These are phyloP conservation scores for Steinernema scapterisci DNA, from an alignment of 2,888 invertebrate species.

Conservation along the genomic window DNA sequence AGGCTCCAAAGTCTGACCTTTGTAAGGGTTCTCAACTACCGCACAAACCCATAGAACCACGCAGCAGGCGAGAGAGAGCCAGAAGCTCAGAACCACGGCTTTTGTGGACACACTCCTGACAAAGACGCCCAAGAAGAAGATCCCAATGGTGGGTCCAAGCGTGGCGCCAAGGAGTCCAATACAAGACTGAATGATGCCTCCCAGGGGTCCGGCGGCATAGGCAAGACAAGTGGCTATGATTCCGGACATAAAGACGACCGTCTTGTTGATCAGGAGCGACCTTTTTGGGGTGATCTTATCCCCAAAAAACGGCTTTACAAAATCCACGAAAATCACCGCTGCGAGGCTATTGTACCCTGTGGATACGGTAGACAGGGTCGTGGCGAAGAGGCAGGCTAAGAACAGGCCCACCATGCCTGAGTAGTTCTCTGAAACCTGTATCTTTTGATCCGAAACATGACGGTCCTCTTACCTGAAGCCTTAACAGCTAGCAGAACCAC, in stretches of 20 bases:
- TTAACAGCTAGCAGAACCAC: constrained; percentile 53
- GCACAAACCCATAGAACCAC: neutral
- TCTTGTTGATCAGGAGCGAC: constrained; percentile 10
- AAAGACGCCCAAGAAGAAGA: constrained; percentile 54
- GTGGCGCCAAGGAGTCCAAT: constrained; percentile 53
- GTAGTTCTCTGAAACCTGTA: neutral
- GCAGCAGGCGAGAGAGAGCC: neutral
- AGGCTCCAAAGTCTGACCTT: neutral
- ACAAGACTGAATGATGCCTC: constrained; percentile 46
- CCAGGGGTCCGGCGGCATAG: constrained; percentile 53
- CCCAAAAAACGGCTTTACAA: constrained; percentile 47
- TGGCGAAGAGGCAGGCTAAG: constrained; percentile 57
- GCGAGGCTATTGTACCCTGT: constrained; percentile 59
- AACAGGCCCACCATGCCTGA: constrained; percentile 59
- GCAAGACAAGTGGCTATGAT: constrained; percentile 48
- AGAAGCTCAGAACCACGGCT: neutral
- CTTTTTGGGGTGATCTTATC: neutral
- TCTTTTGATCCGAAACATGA: too few relatives aligned
- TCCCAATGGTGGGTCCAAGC: constrained; percentile 57
- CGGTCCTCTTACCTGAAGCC: constrained; percentile 46
- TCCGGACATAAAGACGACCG: constrained; percentile 39
- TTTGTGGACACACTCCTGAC: neutral
- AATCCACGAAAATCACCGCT: constrained; percentile 59
- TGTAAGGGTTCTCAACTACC: neutral
- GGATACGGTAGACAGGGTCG: constrained; percentile 55